Evolutionary conservation across 2,888 invertebrate species (phyloP).

Genomic region (Ectemnius cavifrons): DNA sequence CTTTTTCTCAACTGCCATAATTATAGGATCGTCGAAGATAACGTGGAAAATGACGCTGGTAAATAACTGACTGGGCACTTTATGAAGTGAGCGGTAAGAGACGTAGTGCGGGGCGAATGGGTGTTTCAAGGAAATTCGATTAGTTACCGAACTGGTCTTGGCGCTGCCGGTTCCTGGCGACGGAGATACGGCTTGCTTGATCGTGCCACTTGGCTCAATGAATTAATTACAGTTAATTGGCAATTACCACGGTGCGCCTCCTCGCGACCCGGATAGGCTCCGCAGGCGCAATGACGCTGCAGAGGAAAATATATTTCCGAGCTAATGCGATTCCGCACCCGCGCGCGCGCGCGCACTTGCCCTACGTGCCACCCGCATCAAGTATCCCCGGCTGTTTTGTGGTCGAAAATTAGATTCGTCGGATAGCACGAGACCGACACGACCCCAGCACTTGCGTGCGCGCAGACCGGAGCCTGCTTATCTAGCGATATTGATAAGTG

Average conservation of each 20-base stretch:
- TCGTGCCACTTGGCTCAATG: constrained; percentile 65
- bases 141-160: constrained; percentile 32
- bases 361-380: neutral
- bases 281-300: constrained; percentile 51
- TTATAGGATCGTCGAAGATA: too few relatives aligned
- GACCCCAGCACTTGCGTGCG: neutral
- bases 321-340: constrained; percentile 45
- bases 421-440: constrained; percentile 22
- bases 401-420: constrained; percentile 43
- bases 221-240: constrained; percentile 74
- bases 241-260: constrained; percentile 64
- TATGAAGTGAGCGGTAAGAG: too few relatives aligned
- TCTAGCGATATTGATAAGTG: constrained; percentile 1
- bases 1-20: too few relatives aligned
- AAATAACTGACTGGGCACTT: too few relatives aligned
- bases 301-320: constrained; percentile 62
- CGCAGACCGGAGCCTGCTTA: neutral
- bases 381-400: constrained; percentile 28
- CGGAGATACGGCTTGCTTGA: constrained; percentile 46
- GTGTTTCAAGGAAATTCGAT: constrained; percentile 25
- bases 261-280: constrained; percentile 52
- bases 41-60: too few relatives aligned
- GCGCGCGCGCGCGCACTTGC: neutral
- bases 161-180: constrained; percentile 28
- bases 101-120: too few relatives aligned